Percentiles rank a stretch among this genome's conserved stretches.
phyloP scores from a whole-genome alignment of 2,113 vertebrate species.

The Sylvietta virens region DNA sequence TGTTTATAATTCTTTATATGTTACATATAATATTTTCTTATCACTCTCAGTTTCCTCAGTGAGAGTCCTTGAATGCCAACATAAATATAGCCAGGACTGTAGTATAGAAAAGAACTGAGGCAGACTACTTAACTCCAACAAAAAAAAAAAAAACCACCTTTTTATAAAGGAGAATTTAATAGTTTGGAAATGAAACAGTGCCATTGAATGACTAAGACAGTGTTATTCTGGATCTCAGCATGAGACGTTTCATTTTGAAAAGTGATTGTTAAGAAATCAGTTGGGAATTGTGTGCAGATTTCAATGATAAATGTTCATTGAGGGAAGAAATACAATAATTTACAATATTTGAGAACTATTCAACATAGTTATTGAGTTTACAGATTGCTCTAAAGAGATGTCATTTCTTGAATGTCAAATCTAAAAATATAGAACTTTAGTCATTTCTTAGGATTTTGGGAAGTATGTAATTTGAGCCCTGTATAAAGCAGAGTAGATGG shows the following conservation, averaged over 20 bases:
- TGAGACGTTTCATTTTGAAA: background rate
- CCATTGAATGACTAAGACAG: slow-evolving; percentile 18
- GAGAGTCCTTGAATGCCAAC: background rate
- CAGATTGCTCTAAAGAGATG: background rate
- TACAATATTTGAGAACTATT: background rate
- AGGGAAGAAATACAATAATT: background rate
- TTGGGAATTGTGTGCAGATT: slow-evolving; percentile 27
- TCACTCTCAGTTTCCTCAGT: background rate
- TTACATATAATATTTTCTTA: background rate
- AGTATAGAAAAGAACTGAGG: background rate
- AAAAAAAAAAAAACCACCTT: background rate
- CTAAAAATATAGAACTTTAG: background rate
- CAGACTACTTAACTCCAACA: background rate
- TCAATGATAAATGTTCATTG: background rate
- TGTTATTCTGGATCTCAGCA: background rate
- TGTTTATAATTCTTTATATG: background rate
- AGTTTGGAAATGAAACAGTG: background rate
- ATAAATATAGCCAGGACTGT: slow-evolving; percentile 23
- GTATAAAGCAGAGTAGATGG: background rate
- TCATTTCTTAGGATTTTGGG: background rate
- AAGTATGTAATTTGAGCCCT: background rate
- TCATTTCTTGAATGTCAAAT: background rate
- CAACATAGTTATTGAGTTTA: background rate
- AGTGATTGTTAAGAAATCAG: slow-evolving; percentile 4
- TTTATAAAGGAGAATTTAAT: slow-evolving; percentile 6